Evolutionary conservation across 2,888 invertebrate species (phyloP), one percentile per base, ranked within the genome.

Genomic region (Dendrolimus houi): DNA sequence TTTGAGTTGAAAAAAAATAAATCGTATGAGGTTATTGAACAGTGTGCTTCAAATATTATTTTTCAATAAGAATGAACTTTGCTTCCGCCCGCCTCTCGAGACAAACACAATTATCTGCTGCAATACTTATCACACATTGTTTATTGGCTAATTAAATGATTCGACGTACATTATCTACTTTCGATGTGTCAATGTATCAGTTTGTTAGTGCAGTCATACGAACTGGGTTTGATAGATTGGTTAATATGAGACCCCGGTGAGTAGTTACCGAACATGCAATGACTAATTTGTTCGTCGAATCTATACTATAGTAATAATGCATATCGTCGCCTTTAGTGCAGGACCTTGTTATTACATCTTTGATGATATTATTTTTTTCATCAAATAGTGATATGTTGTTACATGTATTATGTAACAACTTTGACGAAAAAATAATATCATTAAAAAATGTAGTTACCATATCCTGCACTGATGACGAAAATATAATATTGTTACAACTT

Each of bases 221-320:
- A 63, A 47, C 47, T 9, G 47, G 6, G 60, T 74, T 76, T 74
- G 73, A 77, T 75, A 75, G 70, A 77, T 77, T 79, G 75, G 79
- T 73, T 79, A 78, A 77, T 80, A 75, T 71, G 70, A 69, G 69
- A 75, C 74, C 74, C 72, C 55, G 54, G 41, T 52, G 52, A 54
- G 53, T 54, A 47, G 9, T 10, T 59, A 63, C 58, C 53, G 57
- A 61, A 66, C 66, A 62, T 64, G 57, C 63, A 64, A 66, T 66
- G 67, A 70, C 29, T 64, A 69, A 66, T 68, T 71, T 61, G 61
- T 64, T 63, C 68, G 67, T 66, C 69, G 64, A 67, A 29, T 29
- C 64, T 68, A 9, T 47, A 6, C 29, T 29, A 29, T 29, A 29
- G 29, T 29, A 29, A 29, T 29, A 29, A 29, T 3, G 29, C 29